Evolutionary conservation across 2,797 vertebrate species (phyloP), one percentile per base, ranked within the genome.

Genomic region (Lacerta viridis): DNA sequence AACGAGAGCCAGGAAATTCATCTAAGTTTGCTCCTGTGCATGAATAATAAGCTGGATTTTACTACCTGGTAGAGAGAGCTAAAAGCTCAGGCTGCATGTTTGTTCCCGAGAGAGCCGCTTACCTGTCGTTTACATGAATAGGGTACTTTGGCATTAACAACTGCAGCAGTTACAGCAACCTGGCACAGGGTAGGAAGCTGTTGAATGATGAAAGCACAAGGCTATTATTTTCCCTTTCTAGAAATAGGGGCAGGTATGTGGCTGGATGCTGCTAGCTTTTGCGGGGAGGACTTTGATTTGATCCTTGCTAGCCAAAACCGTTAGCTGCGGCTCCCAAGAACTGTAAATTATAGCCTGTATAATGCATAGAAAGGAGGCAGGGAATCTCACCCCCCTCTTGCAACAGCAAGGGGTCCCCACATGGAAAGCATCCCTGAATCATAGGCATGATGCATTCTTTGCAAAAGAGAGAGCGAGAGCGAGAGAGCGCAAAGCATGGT

Each of bases 171-270:
- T 50, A 29, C 17, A 64, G 50, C 55, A 29, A 75, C n/a, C 25
- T 59, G 55, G 71, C 59, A 33, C 15, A 61, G 79, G 46, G 72
- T 25, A n/a, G 68, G 36, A 80, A 66, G 1, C 1, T 39, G 1
- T 80, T 80, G 18, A 84, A 61, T 5, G 76, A 46, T 20, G 36
- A 85, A 84, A 84, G n/a, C 59, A 85, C 9, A 80, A 41, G 50
- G 50, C 50, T 55, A 55, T 55, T 55, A 55, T 55, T 55, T 55
- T 15, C 13, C 50, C 50, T 55, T 15, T 55, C 50, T 55, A 55
- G 33, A 9, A 66, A 76, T 5, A 80, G 68, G 41, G 75, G 39
- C 11, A 50, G 11, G 29, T 66, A 27, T 66, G 11, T 43, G 20
- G 11, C 18, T 20, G 23, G 7, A 6, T 66, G 5, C 20, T 64